Evolutionary conservation across 2,113 vertebrate species (phyloP), one percentile per base, ranked within the genome.

Genomic region (Vidua macroura): DNA sequence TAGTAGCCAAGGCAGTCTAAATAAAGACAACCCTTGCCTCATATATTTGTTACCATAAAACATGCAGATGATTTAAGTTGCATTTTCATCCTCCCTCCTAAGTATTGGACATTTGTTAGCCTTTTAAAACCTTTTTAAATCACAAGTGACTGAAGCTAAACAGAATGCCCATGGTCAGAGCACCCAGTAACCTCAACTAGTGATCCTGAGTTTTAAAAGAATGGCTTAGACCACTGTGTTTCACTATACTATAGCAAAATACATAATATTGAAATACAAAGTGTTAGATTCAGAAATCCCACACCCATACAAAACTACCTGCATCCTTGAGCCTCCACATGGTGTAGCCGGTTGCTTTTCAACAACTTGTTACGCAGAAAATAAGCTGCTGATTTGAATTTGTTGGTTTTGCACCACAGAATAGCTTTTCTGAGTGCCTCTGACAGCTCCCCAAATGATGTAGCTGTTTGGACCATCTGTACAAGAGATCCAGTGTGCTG

Each of bases 261-360:
- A 66, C 2, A 0, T 35, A 41, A 14, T 16, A 53, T 10, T 70
- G 41, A 83, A 55, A 23, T 7, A 4, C 1, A 2, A 63, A 62
- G 21, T 8, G 5, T 64, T 68, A 55, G 59, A 68, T 60, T 35
- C n/a, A 73, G 58, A 86, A 83, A 52, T 53, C 23, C 31, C 37
- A 27, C 11, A 24, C 14, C 22, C 39, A 18, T 9, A 14, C 70
- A 69, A 49, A 91, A 74, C 48, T 93, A 98, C 98, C 98, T 98
- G 90, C 83, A 97, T 66, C 98, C 98, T 67, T 97, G 97, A 60
- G 96, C 96, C 87, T 98, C 98, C 69, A 98, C 96, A 1, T 98
- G 97, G 83, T 98, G 97, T 58, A 98, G 94, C n/a, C 97, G 95
- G 52, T 97, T 98, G 90, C 96, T 98, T 97, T 98, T 98, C 89